Evolutionary conservation across 2,797 vertebrate species (phyloP).

Genomic region (Champsocephalus gunnari): DNA sequence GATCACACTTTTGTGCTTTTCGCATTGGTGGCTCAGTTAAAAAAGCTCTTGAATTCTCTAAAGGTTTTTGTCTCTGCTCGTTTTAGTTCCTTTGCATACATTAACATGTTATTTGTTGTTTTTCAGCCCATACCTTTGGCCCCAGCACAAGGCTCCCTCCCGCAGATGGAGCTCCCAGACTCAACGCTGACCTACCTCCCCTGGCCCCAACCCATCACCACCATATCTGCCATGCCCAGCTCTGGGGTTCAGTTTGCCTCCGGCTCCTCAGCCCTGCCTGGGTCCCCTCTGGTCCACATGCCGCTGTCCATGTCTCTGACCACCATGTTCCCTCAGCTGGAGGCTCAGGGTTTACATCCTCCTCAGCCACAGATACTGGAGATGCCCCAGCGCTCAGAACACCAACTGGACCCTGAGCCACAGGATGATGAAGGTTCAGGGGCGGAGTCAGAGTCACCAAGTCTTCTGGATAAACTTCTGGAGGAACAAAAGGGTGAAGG

Average conservation of each 20-base stretch:
- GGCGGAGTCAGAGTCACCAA: constrained; percentile 59
- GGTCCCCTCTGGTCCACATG: constrained; percentile 87
- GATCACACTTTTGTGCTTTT: no score
- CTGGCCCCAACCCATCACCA: constrained; percentile 91
- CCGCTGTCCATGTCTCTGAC: constrained; percentile 88
- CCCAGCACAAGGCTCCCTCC: constrained; percentile 73
- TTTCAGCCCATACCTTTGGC: constrained; percentile 85
- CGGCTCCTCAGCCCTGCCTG: constrained; percentile 77
- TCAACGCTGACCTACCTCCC: constrained; percentile 90
- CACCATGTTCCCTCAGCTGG: constrained; percentile 83
- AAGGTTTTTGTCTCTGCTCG: not conserved
- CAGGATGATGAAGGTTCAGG: constrained; percentile 46
- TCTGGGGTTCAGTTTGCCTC: constrained; percentile 82
- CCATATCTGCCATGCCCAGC: constrained; percentile 81
- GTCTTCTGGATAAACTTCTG: constrained; percentile 87
- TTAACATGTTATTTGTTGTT: constrained; percentile 11
- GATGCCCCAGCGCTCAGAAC: constrained; percentile 72
- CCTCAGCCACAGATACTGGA: constrained; percentile 85
- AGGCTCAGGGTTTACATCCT: constrained; percentile 82
- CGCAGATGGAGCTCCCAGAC: constrained; percentile 89
- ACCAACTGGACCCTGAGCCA: constrained; percentile 47
- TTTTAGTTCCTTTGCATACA: not conserved
- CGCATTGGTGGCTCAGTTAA: not conserved
- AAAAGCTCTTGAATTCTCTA: not conserved
- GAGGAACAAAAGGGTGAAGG: constrained; percentile 74